Evolutionary conservation across 2,888 invertebrate genomes (phyloP).

Genomic region (Rhyacophila evoluta): DNA sequence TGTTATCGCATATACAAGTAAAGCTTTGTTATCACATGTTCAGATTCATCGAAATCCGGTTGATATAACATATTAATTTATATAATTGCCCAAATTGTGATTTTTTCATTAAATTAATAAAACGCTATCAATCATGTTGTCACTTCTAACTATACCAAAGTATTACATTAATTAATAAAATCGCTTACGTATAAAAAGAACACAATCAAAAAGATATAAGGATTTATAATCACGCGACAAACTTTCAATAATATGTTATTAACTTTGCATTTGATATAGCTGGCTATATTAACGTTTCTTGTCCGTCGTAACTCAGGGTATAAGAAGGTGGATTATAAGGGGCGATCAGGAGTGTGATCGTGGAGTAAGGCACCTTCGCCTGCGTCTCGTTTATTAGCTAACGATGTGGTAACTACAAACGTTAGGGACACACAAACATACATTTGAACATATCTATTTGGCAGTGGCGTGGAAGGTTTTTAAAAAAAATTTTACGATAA

Average conservation of each 20-base stretch:
- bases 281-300: not conserved
- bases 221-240: no score
- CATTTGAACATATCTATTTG: slow-evolving; percentile 29
- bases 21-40: not conserved
- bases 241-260: not conserved
- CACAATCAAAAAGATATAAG: no score
- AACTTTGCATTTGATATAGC: not conserved
- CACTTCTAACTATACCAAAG: not conserved
- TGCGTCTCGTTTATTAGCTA: slow-evolving; percentile 54
- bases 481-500: no score
- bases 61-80: slow-evolving; percentile 15
- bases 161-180: not conserved
- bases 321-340: not conserved
- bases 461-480: not conserved
- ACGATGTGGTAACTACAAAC: slow-evolving; percentile 55
- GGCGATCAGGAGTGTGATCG: not conserved
- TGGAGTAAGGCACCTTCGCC: slow-evolving; percentile 31
- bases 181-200: not conserved
- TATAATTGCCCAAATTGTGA: not conserved
- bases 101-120: not conserved
- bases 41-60: not conserved
- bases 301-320: not conserved
- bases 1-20: no score
- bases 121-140: not conserved
- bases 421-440: slow-evolving; percentile 47